Conservation (phyloP, 2,113 vertebrate genomes). For the Budorcas taxicolor region DNA sequence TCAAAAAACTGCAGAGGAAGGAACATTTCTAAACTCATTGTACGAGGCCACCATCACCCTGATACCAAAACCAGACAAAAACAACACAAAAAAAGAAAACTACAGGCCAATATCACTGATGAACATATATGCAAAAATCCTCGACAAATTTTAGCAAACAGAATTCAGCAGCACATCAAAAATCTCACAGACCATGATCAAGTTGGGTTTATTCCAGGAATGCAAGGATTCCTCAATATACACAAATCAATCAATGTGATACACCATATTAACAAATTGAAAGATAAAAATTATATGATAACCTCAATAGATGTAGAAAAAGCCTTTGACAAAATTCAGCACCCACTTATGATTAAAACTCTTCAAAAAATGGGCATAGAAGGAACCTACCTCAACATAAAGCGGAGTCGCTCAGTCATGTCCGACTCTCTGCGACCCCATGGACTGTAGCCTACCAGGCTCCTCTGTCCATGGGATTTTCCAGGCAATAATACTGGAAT, state of each 20-base stretch:
- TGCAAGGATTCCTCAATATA: neutral
- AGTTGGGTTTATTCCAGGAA: neutral
- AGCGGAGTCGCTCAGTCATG: too few species aligned
- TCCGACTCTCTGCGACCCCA: too few species aligned
- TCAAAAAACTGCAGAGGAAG: neutral
- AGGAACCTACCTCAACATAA: neutral
- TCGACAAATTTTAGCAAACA: neutral
- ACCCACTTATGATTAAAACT: neutral
- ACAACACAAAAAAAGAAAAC: neutral
- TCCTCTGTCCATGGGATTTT: too few species aligned
- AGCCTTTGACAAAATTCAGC: neutral
- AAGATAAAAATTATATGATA: neutral
- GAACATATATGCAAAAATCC: neutral
- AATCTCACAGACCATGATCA: neutral
- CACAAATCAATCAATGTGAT: neutral
- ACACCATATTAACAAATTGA: neutral
- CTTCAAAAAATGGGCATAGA: neutral
- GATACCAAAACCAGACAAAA: neutral
- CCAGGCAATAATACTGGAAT: too few species aligned
- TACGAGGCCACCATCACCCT: neutral
- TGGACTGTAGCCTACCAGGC: too few species aligned
- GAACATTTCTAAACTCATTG: neutral
- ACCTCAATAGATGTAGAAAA: neutral
- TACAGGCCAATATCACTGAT: neutral
- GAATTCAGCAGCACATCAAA: neutral